phyloP scores from a whole-genome alignment of 2,888 invertebrate species.

The Euzetes globulus region DNA sequence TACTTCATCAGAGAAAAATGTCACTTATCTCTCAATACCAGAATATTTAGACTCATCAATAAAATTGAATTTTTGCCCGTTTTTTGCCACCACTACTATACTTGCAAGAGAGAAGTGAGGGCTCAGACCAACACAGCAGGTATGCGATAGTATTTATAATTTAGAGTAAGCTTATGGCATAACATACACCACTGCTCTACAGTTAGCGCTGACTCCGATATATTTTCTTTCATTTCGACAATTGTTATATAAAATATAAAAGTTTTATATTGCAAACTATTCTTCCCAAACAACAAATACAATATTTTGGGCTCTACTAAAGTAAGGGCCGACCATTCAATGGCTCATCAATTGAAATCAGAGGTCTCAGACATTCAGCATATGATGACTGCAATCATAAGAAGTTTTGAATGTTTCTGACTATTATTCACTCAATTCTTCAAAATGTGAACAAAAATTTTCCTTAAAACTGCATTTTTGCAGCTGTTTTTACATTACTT shows the following conservation, averaged over 20 bases:
- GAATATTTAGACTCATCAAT: constrained; percentile 6
- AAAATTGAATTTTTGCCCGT: background rate
- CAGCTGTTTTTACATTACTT: background rate
- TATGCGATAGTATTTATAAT: constrained; percentile 25
- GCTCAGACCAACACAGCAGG: constrained; percentile 25
- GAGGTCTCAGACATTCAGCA: background rate
- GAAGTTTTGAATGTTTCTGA: constrained; percentile 16
- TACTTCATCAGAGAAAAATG: background rate
- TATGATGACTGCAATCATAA: constrained; percentile 28
- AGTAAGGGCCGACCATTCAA: constrained; percentile 11
- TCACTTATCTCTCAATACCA: constrained; percentile 23
- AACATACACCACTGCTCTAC: background rate
- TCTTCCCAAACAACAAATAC: background rate
- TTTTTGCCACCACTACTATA: background rate
- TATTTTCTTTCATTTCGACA: constrained; percentile 20
- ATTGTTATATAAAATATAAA: constrained; percentile 29
- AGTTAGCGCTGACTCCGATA: background rate
- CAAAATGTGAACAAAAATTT: constrained; percentile 3
- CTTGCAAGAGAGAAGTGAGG: background rate
- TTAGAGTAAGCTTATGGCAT: constrained; percentile 19
- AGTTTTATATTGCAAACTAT: constrained; percentile 19
- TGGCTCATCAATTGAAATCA: constrained; percentile 19
- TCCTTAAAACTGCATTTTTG: background rate
- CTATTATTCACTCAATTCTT: background rate
- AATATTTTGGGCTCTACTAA: background rate